A percentile compares a stretch with the other conserved stretches of the same genome.
phyloP scores from a whole-genome alignment of 2,888 invertebrate genomes.

The Brachyptera risi region DNA sequence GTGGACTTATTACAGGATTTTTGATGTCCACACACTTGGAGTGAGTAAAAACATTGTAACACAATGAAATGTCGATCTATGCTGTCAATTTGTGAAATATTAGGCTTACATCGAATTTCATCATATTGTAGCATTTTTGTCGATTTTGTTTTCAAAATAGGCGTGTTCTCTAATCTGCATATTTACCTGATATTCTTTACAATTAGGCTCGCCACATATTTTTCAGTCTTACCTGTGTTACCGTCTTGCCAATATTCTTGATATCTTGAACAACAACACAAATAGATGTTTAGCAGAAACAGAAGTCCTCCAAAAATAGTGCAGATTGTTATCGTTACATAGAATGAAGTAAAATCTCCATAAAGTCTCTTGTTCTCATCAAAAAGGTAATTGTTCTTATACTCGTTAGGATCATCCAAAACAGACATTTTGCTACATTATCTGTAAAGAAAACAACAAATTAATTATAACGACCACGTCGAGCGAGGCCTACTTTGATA shows the following conservation, averaged over 20 bases:
- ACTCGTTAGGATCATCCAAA: conserved; percentile 18
- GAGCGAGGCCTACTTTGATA: too few relatives aligned
- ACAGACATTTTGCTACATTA: conserved; percentile 18
- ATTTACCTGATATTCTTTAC: too few relatives aligned
- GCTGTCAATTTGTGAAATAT: too few relatives aligned
- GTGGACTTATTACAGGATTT: too few relatives aligned
- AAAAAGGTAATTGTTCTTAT: conserved; percentile 16
- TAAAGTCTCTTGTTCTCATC: conserved; percentile 42
- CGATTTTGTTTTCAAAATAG: too few relatives aligned
- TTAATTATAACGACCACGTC: neutral
- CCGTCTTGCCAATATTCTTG: conserved; percentile 77
- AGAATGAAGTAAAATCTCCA: conserved; percentile 82
- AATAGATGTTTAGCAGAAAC: conserved; percentile 69
- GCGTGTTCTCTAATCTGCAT: too few relatives aligned
- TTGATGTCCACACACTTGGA: too few relatives aligned
- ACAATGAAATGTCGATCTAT: too few relatives aligned
- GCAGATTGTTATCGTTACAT: conserved; percentile 74
- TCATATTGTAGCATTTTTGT: too few relatives aligned
- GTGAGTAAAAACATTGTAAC: too few relatives aligned
- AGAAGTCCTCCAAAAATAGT: conserved; percentile 65
- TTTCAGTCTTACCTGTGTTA: conserved; percentile 61
- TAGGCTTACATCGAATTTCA: too few relatives aligned
- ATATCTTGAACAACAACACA: conserved; percentile 78
- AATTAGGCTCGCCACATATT: neutral
- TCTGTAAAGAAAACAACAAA: conserved; percentile 4